Conservation (phyloP, 37 sponge, comb jelly and placozoan genomes). For the Oscarella lobularis region DNA sequence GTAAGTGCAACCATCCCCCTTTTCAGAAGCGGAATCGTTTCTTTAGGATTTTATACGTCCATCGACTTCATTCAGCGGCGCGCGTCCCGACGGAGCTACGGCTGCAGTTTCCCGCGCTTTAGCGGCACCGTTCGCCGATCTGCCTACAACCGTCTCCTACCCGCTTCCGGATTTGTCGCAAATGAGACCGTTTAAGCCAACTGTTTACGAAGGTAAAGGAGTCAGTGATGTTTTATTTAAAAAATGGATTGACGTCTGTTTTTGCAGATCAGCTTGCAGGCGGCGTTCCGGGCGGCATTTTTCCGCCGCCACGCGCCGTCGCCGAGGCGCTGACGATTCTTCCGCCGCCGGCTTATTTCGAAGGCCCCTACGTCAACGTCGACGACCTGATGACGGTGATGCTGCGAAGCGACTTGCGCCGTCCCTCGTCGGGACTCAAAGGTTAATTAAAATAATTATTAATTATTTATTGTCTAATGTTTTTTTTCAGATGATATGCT, state of each 20-base stretch:
- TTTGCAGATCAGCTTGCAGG: conserved; percentile 59
- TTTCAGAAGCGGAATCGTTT: not conserved
- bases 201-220: conserved; percentile 33
- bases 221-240: not conserved
- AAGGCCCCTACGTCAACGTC: conserved; percentile 85
- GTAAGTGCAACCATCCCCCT: conserved; percentile 21
- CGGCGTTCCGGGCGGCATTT: conserved; percentile 54
- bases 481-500: not conserved
- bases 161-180: conserved; percentile 63
- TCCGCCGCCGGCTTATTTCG: conserved; percentile 63
- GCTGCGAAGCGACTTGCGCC: not conserved
- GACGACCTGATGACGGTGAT: conserved; percentile 57
- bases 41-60: not conserved
- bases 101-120: too few species aligned
- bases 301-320: conserved; percentile 67
- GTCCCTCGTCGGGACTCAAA: not conserved
- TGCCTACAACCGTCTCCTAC: conserved; percentile 9
- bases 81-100: too few species aligned
- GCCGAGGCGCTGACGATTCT: conserved; percentile 45
- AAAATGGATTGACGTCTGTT: not conserved
- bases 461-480: too few species aligned
- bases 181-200: conserved; percentile 74
- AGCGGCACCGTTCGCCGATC: too few species aligned
- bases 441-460: too few species aligned
- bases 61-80: too few species aligned